These are phyloP conservation scores for Aporrectodea caliginosa DNA, from an alignment of 1,140 invertebrate genomes.

Conservation along the genomic window DNA sequence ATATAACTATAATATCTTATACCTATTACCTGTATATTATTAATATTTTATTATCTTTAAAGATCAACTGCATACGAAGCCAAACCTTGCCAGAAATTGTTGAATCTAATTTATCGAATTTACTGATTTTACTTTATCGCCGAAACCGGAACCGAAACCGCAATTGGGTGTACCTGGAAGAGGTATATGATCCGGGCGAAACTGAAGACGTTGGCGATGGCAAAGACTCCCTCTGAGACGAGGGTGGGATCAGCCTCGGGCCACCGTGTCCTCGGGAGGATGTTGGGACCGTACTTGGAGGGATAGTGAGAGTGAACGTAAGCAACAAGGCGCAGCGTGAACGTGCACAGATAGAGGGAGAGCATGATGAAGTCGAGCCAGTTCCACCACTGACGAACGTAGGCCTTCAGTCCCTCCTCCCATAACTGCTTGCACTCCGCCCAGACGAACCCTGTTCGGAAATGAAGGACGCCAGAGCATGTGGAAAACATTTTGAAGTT, in stretches of 20 bases:
- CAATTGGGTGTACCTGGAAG: too few species aligned
- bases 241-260: constrained; percentile 51
- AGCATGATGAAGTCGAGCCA: constrained; percentile 87
- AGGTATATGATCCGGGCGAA: constrained; percentile 55
- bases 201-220: constrained; percentile 55
- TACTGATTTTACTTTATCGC: too few species aligned
- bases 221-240: constrained; percentile 54
- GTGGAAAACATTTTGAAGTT: too few species aligned
- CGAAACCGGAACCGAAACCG: too few species aligned
- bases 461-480: too few species aligned
- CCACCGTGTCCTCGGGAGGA: constrained; percentile 47
- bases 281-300: constrained; percentile 44
- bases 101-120: too few species aligned
- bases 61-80: too few species aligned
- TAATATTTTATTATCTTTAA: too few species aligned
- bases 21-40: too few species aligned
- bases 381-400: constrained; percentile 91
- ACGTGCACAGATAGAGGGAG: constrained; percentile 58
- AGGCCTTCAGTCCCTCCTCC: constrained; percentile 78
- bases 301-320: constrained; percentile 48
- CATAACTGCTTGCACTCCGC: constrained; percentile 82
- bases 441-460: constrained; percentile 84
- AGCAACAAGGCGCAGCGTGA: constrained; percentile 52
- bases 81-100: too few species aligned
- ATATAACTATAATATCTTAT: too few species aligned